Evolutionary conservation across 2,113 vertebrate species (phyloP).

Genomic region (Dryoscopus gambensis): DNA sequence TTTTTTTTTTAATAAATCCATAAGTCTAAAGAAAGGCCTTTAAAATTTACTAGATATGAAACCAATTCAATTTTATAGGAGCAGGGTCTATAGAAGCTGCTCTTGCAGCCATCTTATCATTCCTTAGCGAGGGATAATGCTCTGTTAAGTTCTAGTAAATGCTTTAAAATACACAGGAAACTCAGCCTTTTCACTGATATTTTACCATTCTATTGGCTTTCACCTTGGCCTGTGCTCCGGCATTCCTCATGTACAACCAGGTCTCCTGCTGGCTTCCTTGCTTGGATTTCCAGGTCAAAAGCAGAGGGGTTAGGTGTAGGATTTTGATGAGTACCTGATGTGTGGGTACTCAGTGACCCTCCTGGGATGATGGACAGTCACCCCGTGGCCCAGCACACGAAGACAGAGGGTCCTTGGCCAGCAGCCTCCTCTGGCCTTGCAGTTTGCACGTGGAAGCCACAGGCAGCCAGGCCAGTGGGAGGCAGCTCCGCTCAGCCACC

Average conservation of each 20-base stretch:
- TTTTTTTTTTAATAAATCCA: background rate
- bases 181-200: background rate
- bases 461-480: background rate
- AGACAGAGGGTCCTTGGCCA: rapidly evolving
- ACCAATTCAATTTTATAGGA: background rate
- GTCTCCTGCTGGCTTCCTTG: rapidly evolving
- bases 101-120: background rate
- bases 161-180: background rate
- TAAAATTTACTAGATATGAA: background rate
- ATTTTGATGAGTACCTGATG: rapidly evolving
- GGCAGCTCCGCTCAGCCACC: background rate
- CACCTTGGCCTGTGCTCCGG: background rate
- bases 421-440: background rate
- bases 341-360: rapidly evolving
- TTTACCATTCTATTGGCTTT: background rate
- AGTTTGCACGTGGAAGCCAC: rapidly evolving
- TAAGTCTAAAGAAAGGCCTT: background rate
- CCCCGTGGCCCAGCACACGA: rapidly evolving
- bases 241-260: background rate
- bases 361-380: rapidly evolving
- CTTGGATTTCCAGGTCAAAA: rapidly evolving
- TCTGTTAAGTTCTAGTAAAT: background rate
- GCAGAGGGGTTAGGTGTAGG: background rate
- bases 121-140: background rate
- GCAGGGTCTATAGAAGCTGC: background rate